Conservation (phyloP, 2,113 vertebrate genomes). For the Caracal caracal region DNA sequence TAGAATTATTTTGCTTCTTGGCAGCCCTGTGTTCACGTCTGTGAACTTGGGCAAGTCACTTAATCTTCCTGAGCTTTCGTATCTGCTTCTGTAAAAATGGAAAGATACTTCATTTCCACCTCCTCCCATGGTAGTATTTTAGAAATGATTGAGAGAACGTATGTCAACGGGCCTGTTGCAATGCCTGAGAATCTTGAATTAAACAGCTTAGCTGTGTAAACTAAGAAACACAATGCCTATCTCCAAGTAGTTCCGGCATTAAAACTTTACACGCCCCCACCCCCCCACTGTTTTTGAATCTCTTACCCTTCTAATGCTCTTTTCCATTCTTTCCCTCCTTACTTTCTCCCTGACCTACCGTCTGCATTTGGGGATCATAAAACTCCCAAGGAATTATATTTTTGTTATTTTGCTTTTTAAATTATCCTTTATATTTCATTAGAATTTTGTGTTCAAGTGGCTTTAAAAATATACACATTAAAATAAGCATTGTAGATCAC, state of each 20-base stretch:
- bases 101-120: background rate
- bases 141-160: background rate
- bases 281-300: background rate
- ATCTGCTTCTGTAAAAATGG: background rate
- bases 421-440: background rate
- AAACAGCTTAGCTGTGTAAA: background rate
- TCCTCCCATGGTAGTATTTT: background rate
- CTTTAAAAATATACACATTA: background rate
- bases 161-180: background rate
- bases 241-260: background rate
- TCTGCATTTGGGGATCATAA: background rate
- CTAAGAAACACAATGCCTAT: background rate
- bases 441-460: background rate
- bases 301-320: too few species aligned
- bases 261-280: accelerated
- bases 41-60: background rate
- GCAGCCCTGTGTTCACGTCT: background rate
- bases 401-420: slow-evolving; percentile 19
- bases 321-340: background rate
- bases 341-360: accelerated
- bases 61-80: background rate
- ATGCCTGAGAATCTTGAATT: background rate
- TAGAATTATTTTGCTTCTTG: background rate
- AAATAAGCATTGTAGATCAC: background rate
- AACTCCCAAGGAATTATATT: background rate